Evolutionary conservation across 30 jellyfish, hydroid and myxozoan genomes (phyloP).

Genomic region (Aurelia coerulea): DNA sequence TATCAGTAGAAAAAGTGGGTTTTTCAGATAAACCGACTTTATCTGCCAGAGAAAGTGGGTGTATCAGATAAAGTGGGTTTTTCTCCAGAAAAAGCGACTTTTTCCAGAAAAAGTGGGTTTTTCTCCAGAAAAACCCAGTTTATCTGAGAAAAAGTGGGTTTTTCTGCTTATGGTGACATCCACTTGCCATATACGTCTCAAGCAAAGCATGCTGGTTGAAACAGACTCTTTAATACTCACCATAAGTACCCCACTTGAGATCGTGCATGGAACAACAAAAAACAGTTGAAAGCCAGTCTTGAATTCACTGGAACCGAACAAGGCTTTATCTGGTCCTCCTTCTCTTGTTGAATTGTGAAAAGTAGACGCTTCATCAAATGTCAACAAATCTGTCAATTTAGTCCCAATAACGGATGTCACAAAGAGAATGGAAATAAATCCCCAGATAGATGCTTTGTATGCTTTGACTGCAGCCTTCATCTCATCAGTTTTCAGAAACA

Average conservation of each 20-base stretch:
- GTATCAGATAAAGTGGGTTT: too few relatives aligned
- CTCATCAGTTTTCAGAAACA: conserved; percentile 82
- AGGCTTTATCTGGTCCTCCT: conserved; percentile 48
- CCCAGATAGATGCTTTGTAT: conserved; percentile 86
- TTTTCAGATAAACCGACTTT: too few relatives aligned
- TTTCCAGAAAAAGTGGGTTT: too few relatives aligned
- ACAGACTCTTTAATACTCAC: conserved; percentile 35
- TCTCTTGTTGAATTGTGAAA: conserved; percentile 44
- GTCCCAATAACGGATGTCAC: conserved; percentile 82
- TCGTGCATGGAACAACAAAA: conserved; percentile 88
- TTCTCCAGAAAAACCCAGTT: too few relatives aligned
- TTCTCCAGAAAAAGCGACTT: too few relatives aligned
- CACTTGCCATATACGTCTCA: too few relatives aligned
- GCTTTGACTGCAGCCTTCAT: conserved; percentile 89
- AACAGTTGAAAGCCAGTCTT: conserved; percentile 87
- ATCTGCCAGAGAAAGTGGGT: too few relatives aligned
- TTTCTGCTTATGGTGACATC: too few relatives aligned
- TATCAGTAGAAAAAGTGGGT: too few relatives aligned
- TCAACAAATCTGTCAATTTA: conserved; percentile 59
- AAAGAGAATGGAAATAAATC: conserved; percentile 69
- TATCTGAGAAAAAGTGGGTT: too few relatives aligned
- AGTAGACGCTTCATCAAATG: conserved; percentile 48
- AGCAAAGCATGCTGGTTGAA: too few relatives aligned
- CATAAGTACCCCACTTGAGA: conserved; percentile 96
- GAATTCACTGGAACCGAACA: conserved; percentile 80